phyloP scores from a whole-genome alignment of 2,797 vertebrate species.

The Benthosema pterotum region DNA sequence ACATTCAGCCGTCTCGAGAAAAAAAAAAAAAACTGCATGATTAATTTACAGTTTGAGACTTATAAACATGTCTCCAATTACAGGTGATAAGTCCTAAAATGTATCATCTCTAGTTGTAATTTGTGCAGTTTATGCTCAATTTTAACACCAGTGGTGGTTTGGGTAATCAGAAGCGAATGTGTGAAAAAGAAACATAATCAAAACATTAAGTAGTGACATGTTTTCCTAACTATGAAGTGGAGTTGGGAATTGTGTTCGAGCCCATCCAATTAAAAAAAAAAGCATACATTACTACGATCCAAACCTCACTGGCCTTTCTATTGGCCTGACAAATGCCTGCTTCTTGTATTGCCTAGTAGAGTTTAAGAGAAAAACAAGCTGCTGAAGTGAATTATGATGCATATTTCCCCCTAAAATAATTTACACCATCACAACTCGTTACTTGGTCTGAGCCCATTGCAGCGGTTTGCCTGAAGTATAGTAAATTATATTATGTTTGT shows the following conservation, averaged over 20 bases:
- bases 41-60: slow-evolving; percentile 28
- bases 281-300: slow-evolving; percentile 31
- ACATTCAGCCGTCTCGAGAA: slow-evolving; percentile 43
- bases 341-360: slow-evolving; percentile 62
- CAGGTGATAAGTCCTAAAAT: slow-evolving; percentile 38
- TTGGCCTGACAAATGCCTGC: slow-evolving; percentile 61
- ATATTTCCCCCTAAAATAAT: slow-evolving; percentile 45
- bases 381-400: slow-evolving; percentile 59
- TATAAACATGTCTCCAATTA: slow-evolving; percentile 47
- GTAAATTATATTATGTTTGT: slow-evolving; percentile 49
- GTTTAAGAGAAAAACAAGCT: slow-evolving; percentile 49
- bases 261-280: slow-evolving; percentile 43
- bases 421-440: slow-evolving; percentile 43
- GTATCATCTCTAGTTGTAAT: slow-evolving; percentile 49
- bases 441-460: slow-evolving; percentile 59
- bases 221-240: slow-evolving; percentile 43
- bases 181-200: slow-evolving; percentile 45
- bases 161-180: slow-evolving; percentile 40
- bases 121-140: slow-evolving; percentile 50
- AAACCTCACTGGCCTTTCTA: slow-evolving; percentile 60
- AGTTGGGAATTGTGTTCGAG: slow-evolving; percentile 45
- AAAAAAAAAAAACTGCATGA: slow-evolving; percentile 11
- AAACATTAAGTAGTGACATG: slow-evolving; percentile 28
- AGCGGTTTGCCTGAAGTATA: slow-evolving; percentile 69
- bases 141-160: slow-evolving; percentile 8